Base-by-base conservation (phyloP, 2,113 vertebrate genomes). In the Microcebus lehilahytsara region DNA sequence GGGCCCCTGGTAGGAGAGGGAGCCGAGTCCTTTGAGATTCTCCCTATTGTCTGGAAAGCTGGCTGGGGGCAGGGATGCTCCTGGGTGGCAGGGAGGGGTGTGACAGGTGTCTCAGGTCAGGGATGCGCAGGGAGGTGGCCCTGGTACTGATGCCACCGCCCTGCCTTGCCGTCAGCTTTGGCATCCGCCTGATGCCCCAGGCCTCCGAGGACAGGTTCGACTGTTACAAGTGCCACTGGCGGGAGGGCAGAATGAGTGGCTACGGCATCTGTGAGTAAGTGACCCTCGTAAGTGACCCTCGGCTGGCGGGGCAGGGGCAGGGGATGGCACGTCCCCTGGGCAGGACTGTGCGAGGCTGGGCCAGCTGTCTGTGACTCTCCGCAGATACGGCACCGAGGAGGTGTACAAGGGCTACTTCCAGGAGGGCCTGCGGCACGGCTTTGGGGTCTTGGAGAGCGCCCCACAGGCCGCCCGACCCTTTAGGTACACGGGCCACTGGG, bases 251-350 rank as follows among this genome's bases (percentile, higher is more conserved):
- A 81, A 98, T 98, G 98, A 94, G 92, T 0, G 99, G 98, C 96
- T 99, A 99, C 0, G 99, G 99, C 78, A 98, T 99, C 98, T 99
- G 99, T 98, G 99, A 99, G 99, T 99, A 98, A 99, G 99, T 99
- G 95, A 88, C 89, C 69, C 20, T 19, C 0, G 99, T 99, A 98
- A 99, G 99, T 99, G 95, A 88, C 89, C 69, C 20, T 19, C 0
- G 9, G 27, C 51, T 19, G 49, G 0, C 0, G 13, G 1, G 1
- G 56, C 2, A 6, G 10, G 62, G 0, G 0, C 0, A 0, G 22
- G 42, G 25, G 23, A 2, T 0, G 0, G 17, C 12, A 0, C 0
- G 14, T 14, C 25, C 42, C 32, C 51, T 0, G 27, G 10, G 53
- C 46, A 1, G 3, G 9, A 42, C 64, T 49, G 60, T 1, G 7